phyloP scores from a whole-genome alignment of 2,888 invertebrate genomes.

The Drosophila koepferae region DNA sequence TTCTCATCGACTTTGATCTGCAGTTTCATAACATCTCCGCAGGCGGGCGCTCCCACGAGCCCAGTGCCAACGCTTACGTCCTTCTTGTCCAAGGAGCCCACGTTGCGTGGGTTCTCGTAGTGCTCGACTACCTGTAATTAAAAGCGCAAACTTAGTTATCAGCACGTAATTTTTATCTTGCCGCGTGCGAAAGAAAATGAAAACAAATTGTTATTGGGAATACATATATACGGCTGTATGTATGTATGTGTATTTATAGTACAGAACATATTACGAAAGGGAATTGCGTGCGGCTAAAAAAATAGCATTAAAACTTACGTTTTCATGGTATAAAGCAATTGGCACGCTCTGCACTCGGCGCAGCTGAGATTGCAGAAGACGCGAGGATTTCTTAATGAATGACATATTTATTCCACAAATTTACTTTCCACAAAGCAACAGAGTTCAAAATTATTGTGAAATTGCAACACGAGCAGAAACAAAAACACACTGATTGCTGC shows the following conservation, averaged over 20 bases:
- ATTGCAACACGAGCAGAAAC: conserved; percentile 43
- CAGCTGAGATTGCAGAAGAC: conserved; percentile 76
- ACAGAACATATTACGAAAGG: conserved; percentile 70
- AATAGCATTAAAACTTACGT: conserved; percentile 86
- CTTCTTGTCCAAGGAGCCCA: conserved; percentile 97
- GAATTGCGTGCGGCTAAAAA: conserved; percentile 36
- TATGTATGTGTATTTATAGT: conserved; percentile 6
- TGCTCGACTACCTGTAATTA: conserved; percentile 95
- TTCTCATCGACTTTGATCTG: conserved; percentile 96
- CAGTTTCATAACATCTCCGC: conserved; percentile 99
- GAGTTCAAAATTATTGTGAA: conserved; percentile 61
- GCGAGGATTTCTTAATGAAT: conserved; percentile 78
- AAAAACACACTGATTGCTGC: conserved; percentile 41
- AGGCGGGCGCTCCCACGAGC: conserved; percentile 99
- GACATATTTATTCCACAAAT: conserved; percentile 72
- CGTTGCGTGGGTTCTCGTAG: conserved; percentile 99
- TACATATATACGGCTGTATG: conserved; percentile 7
- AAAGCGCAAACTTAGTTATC: conserved; percentile 23
- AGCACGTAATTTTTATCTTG: conserved; percentile 41
- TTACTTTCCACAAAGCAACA: conserved; percentile 28
- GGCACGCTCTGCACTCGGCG: conserved; percentile 86
- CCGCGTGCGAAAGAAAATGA: conserved; percentile 28
- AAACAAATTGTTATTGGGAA: conserved; percentile 24
- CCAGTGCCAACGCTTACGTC: conserved; percentile 98
- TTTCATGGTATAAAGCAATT: conserved; percentile 90